Evolutionary conservation across 1,140 invertebrate species (phyloP).

Genomic region (Chymomyza costata): DNA sequence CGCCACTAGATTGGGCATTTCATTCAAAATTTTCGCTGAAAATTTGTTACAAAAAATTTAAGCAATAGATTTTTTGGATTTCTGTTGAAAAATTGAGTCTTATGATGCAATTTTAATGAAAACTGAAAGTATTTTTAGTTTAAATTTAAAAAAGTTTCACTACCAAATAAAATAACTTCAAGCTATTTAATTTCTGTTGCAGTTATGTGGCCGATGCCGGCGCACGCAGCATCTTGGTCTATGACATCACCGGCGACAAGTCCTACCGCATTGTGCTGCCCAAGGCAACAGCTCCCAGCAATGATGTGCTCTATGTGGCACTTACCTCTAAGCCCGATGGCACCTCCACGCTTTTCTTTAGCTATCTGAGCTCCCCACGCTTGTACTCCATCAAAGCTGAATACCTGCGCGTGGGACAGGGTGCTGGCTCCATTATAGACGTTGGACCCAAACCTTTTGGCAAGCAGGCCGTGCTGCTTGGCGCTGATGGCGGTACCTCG

Average conservation of each 20-base stretch:
- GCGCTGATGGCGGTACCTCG: conserved; percentile 78
- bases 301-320: conserved; percentile 79
- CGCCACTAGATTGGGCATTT: too few species aligned
- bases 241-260: conserved; percentile 76
- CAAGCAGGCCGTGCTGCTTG: conserved; percentile 78
- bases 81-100: too few species aligned
- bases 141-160: too few species aligned
- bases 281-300: conserved; percentile 74
- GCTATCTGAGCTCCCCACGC: conserved; percentile 77
- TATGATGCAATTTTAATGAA: too few species aligned
- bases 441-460: conserved; percentile 77
- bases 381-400: conserved; percentile 78
- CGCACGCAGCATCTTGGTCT: conserved; percentile 78
- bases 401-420: conserved; percentile 76
- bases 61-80: too few species aligned
- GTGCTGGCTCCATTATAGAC: conserved; percentile 77
- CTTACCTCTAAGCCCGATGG: conserved; percentile 76
- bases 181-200: conserved; percentile 1
- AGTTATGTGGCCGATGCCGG: conserved; percentile 79
- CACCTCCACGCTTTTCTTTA: conserved; percentile 78
- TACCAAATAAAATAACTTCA: too few species aligned
- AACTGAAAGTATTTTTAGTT: too few species aligned
- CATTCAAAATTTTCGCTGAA: too few species aligned
- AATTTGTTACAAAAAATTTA: too few species aligned
- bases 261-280: conserved; percentile 79